phyloP scores from a whole-genome alignment of 2,797 vertebrate genomes.

The Channallabes apus region DNA sequence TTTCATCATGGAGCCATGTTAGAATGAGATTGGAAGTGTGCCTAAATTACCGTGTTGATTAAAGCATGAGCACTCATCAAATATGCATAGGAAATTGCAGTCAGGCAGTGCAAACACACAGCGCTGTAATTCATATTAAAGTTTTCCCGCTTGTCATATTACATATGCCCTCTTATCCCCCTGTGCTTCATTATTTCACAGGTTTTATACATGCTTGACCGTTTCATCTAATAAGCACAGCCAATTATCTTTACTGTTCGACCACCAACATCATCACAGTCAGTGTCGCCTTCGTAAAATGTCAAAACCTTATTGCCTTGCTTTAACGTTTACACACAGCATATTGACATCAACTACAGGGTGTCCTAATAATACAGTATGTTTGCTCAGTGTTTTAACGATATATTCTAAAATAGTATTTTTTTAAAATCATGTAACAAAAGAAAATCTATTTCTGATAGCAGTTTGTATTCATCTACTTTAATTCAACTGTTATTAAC shows the following conservation, averaged over 20 bases:
- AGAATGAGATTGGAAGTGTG: conserved; percentile 39
- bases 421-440: background rate
- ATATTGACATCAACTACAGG: background rate
- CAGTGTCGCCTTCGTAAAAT: background rate
- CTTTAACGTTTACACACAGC: background rate
- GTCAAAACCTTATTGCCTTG: conserved; percentile 14
- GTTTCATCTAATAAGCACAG: conserved; percentile 12
- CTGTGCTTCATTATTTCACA: conserved; percentile 26
- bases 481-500: background rate
- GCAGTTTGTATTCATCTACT: background rate
- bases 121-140: conserved; percentile 33
- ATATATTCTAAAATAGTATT: background rate
- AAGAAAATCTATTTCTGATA: background rate
- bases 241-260: conserved; percentile 13
- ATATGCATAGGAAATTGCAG: conserved; percentile 63
- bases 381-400: background rate
- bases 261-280: conserved; percentile 1
- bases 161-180: conserved; percentile 30
- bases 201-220: conserved; percentile 26
- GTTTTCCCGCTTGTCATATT: conserved; percentile 37
- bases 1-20: conserved; percentile 23
- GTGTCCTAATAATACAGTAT: background rate
- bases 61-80: conserved; percentile 59
- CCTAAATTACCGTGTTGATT: conserved; percentile 58
- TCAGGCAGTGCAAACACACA: conserved; percentile 58